Evolutionary conservation across 2,113 vertebrate species (phyloP).

Genomic region (Halcyon senegalensis): DNA sequence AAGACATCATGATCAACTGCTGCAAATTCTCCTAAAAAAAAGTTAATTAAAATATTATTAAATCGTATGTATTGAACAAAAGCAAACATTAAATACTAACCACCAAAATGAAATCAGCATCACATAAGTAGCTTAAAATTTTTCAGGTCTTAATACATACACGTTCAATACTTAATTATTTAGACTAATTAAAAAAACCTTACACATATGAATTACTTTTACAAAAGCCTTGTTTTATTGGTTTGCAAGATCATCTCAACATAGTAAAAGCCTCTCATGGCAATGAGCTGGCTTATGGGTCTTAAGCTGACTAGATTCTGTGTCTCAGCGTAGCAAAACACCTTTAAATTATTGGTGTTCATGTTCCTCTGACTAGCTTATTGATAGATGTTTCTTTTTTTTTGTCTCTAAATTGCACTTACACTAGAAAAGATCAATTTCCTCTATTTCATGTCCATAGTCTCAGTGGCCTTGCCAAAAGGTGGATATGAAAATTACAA

Average conservation of each 20-base stretch:
- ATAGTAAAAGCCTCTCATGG: not conserved
- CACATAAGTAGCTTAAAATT: not conserved
- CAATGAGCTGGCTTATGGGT: not conserved
- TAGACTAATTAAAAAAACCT: not conserved
- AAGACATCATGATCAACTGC: slow-evolving; percentile 96
- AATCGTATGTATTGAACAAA: not conserved
- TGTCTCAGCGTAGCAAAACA: not conserved
- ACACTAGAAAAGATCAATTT: not conserved
- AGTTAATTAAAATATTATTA: slow-evolving; percentile 36
- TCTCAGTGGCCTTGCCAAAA: not conserved
- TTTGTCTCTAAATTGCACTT: not conserved
- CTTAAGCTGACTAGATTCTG: not conserved
- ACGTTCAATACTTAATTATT: not conserved
- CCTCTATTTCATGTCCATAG: not conserved
- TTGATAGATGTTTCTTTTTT: not conserved
- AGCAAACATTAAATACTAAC: slow-evolving; percentile 5
- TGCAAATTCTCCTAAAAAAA: slow-evolving; percentile 90
- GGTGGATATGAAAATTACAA: fast-evolving
- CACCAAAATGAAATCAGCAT: not conserved
- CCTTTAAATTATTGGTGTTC: not conserved
- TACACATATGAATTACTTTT: not conserved
- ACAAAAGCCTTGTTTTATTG: not conserved
- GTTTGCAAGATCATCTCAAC: not conserved
- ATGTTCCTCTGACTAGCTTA: not conserved
- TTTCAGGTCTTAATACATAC: not conserved